Evolutionary conservation across 2,888 invertebrate species (phyloP).

Genomic region (Catocala nupta): DNA sequence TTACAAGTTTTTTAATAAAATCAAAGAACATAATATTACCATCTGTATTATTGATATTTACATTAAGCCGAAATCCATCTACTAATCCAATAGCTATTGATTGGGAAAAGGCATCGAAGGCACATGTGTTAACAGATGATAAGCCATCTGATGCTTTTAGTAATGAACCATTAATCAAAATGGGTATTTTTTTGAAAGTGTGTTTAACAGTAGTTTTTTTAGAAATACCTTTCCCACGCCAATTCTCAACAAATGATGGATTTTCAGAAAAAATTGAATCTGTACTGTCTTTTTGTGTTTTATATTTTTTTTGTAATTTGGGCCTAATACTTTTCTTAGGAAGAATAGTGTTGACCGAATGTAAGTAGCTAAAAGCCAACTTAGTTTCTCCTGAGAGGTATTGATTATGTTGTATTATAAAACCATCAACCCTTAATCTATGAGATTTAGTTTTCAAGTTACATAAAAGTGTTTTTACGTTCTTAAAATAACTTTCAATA

Average conservation of each 20-base stretch:
- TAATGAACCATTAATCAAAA: no score
- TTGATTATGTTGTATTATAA: slow-evolving; percentile 7
- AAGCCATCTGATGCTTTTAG: no score
- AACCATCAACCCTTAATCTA: slow-evolving; percentile 1
- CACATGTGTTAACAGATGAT: slow-evolving; percentile 3
- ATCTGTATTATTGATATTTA: no score
- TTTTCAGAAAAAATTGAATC: slow-evolving; percentile 4
- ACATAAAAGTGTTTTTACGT: slow-evolving; percentile 1
- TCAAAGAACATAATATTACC: no score
- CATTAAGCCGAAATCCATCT: no score
- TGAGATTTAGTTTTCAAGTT: slow-evolving; percentile 5
- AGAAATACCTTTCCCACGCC: not conserved
- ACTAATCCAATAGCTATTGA: no score
- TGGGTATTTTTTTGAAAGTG: no score
- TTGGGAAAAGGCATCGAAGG: slow-evolving; percentile 1
- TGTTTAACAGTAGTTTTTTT: no score
- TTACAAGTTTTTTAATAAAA: not conserved
- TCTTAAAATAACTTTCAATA: not conserved
- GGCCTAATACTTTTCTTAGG: no score
- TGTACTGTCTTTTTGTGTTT: no score
- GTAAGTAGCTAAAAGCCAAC: not conserved
- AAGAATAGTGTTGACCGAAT: no score
- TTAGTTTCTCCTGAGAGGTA: not conserved
- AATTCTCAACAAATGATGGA: slow-evolving; percentile 7
- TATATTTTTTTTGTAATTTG: no score